phyloP scores from a whole-genome alignment of 2,888 invertebrate species.

The Apamea sordens region DNA sequence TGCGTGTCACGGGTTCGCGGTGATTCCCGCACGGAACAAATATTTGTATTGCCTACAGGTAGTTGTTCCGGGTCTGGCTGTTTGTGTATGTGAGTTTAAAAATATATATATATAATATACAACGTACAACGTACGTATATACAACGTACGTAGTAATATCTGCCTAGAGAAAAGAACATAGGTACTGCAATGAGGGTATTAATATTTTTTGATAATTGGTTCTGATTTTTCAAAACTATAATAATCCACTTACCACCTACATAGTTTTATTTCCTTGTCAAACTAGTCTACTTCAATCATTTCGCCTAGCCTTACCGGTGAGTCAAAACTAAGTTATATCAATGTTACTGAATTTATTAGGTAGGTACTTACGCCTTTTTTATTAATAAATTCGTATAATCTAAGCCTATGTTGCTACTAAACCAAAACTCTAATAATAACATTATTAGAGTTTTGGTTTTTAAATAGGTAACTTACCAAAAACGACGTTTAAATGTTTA shows the following conservation, averaged over 20 bases:
- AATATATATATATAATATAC: no score
- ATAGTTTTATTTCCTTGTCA: not conserved
- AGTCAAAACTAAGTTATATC: not conserved
- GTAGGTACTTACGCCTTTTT: not conserved
- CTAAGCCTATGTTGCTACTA: no score
- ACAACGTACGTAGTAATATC: not conserved
- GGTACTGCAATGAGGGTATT: not conserved
- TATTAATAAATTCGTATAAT: not conserved
- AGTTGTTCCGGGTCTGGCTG: no score
- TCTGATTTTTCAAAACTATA: not conserved
- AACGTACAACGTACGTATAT: no score
- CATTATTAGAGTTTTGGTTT: not conserved
- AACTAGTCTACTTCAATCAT: not conserved
- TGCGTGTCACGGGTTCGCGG: no score
- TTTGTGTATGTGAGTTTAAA: no score
- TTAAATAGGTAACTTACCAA: not conserved
- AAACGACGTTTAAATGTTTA: not conserved
- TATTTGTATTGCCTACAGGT: no score
- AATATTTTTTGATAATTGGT: not conserved
- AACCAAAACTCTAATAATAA: no score
- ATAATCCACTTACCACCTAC: not conserved
- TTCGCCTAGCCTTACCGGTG: not conserved
- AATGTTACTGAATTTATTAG: no score
- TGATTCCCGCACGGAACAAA: no score
- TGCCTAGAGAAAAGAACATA: not conserved